Conservation (phyloP, 2,797 vertebrate species). For the Denticeps clupeoides region DNA sequence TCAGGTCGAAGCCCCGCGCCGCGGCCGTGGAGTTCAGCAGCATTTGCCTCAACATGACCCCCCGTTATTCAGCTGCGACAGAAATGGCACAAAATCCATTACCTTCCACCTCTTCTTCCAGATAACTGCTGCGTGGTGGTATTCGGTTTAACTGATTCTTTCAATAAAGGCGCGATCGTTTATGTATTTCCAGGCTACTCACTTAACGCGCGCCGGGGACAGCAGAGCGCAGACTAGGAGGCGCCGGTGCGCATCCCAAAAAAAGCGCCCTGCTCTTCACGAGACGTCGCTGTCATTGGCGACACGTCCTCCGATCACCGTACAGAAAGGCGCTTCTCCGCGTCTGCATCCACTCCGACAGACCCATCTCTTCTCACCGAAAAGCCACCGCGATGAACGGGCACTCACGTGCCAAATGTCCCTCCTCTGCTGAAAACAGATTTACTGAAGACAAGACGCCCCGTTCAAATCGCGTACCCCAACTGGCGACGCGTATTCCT, state of each 20-base stretch:
- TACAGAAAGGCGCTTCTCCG: slow-evolving; percentile 7
- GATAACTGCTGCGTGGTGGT: too few species aligned
- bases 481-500: too few species aligned
- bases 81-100: too few species aligned
- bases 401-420: too few species aligned
- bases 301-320: slow-evolving; percentile 7
- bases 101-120: too few species aligned
- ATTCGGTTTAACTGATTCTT: too few species aligned
- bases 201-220: slow-evolving; percentile 45
- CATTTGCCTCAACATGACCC: slow-evolving; percentile 80
- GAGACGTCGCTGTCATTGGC: slow-evolving; percentile 5
- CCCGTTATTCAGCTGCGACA: too few species aligned
- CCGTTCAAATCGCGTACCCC: too few species aligned
- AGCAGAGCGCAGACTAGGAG: slow-evolving; percentile 45
- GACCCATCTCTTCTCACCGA: slow-evolving; percentile 4
- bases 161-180: too few species aligned
- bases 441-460: too few species aligned
- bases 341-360: not conserved
- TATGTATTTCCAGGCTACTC: slow-evolving; percentile 33
- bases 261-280: slow-evolving; percentile 24
- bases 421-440: too few species aligned
- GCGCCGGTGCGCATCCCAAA: slow-evolving; percentile 52
- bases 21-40: slow-evolving; percentile 80
- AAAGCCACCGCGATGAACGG: not conserved
- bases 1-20: slow-evolving; percentile 67